Percentiles rank a stretch among this genome's conserved stretches.
Evolutionary conservation across 1,140 invertebrate genomes (phyloP).

Genomic region (Schlechtendalia chinensis): DNA sequence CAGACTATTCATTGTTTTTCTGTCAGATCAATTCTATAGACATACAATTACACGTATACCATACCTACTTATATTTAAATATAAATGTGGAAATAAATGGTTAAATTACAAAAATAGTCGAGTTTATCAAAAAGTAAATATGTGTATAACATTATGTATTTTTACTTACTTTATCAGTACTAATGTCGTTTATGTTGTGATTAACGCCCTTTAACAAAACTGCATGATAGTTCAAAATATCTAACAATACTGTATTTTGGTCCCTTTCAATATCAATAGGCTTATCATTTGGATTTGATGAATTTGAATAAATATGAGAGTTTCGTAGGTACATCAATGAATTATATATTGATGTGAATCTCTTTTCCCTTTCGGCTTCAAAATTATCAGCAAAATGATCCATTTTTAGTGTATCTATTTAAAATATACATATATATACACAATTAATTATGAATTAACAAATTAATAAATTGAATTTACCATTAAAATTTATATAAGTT

Average conservation of each 20-base stretch:
- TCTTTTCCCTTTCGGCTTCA: not conserved
- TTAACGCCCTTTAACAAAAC: not conserved
- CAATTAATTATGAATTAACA: not conserved
- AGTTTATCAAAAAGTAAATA: too few relatives aligned
- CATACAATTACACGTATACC: too few relatives aligned
- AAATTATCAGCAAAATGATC: not conserved
- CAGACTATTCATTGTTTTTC: too few relatives aligned
- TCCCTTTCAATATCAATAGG: conserved; percentile 26
- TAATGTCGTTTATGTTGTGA: not conserved
- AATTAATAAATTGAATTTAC: not conserved
- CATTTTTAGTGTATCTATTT: conserved; percentile 51
- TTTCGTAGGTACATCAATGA: not conserved
- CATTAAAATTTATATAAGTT: not conserved
- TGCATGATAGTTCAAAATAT: conserved; percentile 2
- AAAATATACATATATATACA: not conserved
- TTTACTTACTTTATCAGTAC: conserved; percentile 17
- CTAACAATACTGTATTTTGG: not conserved
- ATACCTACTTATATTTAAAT: too few relatives aligned
- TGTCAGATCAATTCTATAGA: too few relatives aligned
- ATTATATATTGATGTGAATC: not conserved
- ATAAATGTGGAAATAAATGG: too few relatives aligned
- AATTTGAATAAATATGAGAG: not conserved
- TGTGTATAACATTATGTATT: not conserved
- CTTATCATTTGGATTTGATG: not conserved
- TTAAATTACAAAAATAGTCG: too few relatives aligned